Percentiles rank a stretch among this genome's conserved stretches.
Conservation (phyloP, 2,113 vertebrate genomes). For the Pristiophorus japonicus region DNA sequence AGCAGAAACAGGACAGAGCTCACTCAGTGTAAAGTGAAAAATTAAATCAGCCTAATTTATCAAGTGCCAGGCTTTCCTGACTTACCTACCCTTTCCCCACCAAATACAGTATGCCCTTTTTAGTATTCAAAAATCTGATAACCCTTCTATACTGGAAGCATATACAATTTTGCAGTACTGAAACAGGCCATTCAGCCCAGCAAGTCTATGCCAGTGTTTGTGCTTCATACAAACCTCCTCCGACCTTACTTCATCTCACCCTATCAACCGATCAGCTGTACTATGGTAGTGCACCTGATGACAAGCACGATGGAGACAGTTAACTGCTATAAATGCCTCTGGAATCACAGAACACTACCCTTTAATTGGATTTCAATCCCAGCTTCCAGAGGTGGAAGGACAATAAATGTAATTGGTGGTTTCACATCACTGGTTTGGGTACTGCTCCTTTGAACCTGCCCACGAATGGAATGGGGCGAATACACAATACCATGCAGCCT, state of each 20-base stretch:
- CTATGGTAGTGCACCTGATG: background rate
- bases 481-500: background rate
- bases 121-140: background rate
- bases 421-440: background rate
- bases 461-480: background rate
- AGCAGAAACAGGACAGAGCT: background rate
- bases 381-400: background rate
- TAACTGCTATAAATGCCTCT: background rate
- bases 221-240: background rate
- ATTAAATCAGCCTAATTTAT: background rate
- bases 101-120: background rate
- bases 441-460: background rate
- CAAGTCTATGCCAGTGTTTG: background rate
- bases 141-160: background rate
- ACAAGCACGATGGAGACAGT: background rate
- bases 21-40: background rate
- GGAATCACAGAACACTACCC: background rate
- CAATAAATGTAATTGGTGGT: background rate
- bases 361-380: background rate
- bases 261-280: background rate
- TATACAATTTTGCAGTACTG: background rate
- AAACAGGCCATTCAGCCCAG: background rate
- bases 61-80: background rate
- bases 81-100: background rate
- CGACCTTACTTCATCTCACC: background rate